phyloP scores from a whole-genome alignment of 2,797 vertebrate genomes.

The Tympanoctomys barrerae region DNA sequence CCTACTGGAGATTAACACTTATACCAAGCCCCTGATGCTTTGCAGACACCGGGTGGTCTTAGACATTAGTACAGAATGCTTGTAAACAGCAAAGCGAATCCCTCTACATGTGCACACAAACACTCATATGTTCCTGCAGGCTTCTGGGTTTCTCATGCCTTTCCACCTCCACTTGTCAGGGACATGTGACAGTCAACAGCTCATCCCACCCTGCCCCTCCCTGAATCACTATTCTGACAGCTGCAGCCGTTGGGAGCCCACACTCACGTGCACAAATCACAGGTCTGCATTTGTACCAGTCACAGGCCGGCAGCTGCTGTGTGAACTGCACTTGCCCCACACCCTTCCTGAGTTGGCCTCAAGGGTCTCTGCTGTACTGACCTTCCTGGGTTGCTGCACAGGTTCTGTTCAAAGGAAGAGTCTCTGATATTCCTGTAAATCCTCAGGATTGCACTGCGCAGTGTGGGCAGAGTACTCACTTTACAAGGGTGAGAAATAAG shows the following conservation, averaged over 20 bases:
- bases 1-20: fast-evolving
- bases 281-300: neutral
- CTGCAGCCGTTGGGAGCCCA: neutral
- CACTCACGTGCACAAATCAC: neutral
- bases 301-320: neutral
- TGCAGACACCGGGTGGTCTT: too few species aligned
- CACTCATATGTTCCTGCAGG: neutral
- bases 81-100: neutral
- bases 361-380: neutral
- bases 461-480: neutral
- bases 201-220: neutral
- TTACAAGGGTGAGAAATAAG: neutral
- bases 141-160: neutral
- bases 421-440: neutral
- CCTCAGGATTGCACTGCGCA: neutral
- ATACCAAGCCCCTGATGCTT: neutral
- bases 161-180: neutral
- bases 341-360: neutral
- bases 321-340: neutral
- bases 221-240: neutral
- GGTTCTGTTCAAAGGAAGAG: neutral
- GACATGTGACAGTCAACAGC: neutral
- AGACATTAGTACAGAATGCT: too few species aligned
- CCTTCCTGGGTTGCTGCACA: neutral
- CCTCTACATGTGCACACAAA: neutral